Conservation (phyloP, 92 coral and sea anemone genomes). For the Epizoanthus rinbou region DNA sequence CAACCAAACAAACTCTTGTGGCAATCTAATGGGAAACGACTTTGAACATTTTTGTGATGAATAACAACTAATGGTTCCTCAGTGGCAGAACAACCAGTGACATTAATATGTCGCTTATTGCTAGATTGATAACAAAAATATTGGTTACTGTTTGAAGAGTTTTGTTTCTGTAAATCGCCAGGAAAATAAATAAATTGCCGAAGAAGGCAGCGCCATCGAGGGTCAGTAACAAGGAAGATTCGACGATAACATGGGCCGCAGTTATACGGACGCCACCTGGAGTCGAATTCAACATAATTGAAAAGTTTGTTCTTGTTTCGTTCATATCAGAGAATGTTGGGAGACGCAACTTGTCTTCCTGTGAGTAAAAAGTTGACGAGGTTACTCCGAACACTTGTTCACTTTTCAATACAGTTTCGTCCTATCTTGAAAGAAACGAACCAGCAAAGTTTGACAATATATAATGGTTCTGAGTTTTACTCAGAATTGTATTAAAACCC, state of each 20-base stretch:
- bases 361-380: too few relatives aligned
- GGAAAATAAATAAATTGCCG: neutral
- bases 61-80: too few relatives aligned
- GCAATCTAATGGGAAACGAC: too few relatives aligned
- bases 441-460: too few relatives aligned
- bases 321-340: neutral
- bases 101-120: neutral
- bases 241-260: neutral
- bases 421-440: too few relatives aligned
- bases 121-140: neutral
- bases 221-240: neutral
- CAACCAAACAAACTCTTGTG: too few relatives aligned
- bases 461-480: too few relatives aligned
- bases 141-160: conserved; percentile 19
- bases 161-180: conserved; percentile 11
- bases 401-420: too few relatives aligned
- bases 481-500: too few relatives aligned
- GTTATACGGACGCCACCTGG: neutral
- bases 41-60: too few relatives aligned
- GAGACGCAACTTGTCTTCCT: too few relatives aligned
- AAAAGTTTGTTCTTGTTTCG: neutral
- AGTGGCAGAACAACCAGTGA: neutral
- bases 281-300: neutral
- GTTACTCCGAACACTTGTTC: too few relatives aligned
- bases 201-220: neutral